phyloP scores from a whole-genome alignment of 2,113 vertebrate species.

The Oreocharis arfaki region DNA sequence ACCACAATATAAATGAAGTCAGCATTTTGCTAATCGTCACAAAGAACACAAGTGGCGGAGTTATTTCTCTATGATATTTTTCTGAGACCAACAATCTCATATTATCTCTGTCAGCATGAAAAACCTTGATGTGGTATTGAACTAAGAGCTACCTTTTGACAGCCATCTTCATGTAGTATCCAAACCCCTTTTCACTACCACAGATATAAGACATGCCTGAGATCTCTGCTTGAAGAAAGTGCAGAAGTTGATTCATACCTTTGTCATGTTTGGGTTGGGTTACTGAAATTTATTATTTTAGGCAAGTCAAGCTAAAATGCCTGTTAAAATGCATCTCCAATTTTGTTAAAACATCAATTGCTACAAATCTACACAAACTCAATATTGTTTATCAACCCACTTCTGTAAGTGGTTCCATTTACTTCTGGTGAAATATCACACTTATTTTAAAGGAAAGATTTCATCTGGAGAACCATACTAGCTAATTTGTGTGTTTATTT shows the following conservation, averaged over 20 bases:
- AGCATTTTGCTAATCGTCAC: background rate
- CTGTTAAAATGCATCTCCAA: background rate
- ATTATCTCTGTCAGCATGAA: conserved; percentile 37
- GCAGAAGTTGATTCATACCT: conserved; percentile 55
- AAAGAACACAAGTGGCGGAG: background rate
- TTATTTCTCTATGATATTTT: background rate
- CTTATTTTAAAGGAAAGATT: conserved; percentile 39
- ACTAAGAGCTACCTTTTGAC: conserved; percentile 44
- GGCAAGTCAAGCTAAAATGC: conserved; percentile 2
- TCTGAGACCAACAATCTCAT: background rate
- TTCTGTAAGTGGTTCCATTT: conserved; percentile 23
- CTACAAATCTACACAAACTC: background rate
- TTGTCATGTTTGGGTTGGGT: background rate
- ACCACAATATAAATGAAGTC: background rate
- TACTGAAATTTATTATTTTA: conserved; percentile 38
- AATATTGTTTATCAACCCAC: background rate
- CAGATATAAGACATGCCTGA: background rate
- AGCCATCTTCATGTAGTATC: conserved; percentile 52
- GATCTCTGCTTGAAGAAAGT: conserved; percentile 40
- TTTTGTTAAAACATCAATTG: conserved; percentile 21
- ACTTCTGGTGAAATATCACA: conserved; percentile 13
- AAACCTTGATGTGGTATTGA: conserved; percentile 48
- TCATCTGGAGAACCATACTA: background rate
- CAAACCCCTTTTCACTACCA: conserved; percentile 55
- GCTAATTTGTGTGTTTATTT: background rate